Evolutionary conservation across 2,888 invertebrate species (phyloP), one percentile per base, ranked within the genome.

Genomic region (Spodoptera littoralis): DNA sequence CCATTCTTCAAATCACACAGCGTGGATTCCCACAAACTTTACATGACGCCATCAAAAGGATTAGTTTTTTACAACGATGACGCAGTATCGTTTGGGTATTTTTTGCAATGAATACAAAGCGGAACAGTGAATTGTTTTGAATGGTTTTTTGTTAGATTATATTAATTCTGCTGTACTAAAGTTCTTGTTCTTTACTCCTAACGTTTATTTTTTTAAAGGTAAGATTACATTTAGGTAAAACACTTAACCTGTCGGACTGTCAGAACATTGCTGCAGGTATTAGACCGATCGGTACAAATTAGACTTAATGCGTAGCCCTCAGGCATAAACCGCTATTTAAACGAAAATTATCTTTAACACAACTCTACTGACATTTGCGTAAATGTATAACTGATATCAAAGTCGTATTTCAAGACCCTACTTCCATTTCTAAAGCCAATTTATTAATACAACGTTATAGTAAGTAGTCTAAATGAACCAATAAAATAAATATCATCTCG

Each of bases 361-460:
- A 46, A 51, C n/a, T 63, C 58, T 18, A 56, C 71, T 75, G 52
- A 64, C 71, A 52, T 74, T 75, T 51, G 8, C 36, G 22, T 41
- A 75, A 70, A 47, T 69, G 63, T 44, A 46, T 47, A 59, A 11
- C 18, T 13, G 70, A 47, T 47, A 50, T 49, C 46, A n/a, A 75
- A 56, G 56, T 62, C 48, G 36, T 4, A 55, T 5, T 36, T 45
- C 49, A 43, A 13, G 11, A 43, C 11, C 0, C 3, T 12, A 47
- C 8, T 36, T 8, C n/a, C 9, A 60, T 18, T 49, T 49, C 12
- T 8, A 53, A 4, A 30, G 0, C 11, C 22, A 44, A 51, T 42
- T 22, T 67, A 46, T 46, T 41, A 8, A 12, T 24, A 52, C 49
- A 58, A 58, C 43, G 27, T 41, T 46, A 54, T 27, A 3, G 13